These are phyloP conservation scores for Salvelinus sp. DNA, from an alignment of 2,113 vertebrate genomes.

Conservation along the genomic window DNA sequence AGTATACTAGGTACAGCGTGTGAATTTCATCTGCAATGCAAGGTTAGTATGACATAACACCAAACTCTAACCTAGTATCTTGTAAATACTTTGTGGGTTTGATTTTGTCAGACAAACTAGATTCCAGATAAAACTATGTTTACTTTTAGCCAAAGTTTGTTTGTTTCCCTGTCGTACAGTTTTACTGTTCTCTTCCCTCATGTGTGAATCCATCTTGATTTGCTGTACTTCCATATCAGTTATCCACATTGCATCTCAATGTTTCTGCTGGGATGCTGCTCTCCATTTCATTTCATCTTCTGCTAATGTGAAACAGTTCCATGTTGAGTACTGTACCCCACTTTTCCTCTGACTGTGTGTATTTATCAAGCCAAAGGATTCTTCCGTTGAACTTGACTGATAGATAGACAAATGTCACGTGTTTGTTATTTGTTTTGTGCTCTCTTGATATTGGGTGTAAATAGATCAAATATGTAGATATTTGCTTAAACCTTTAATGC, in stretches of 20 bases:
- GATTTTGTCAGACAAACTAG: too few relatives aligned
- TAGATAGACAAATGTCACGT: not conserved
- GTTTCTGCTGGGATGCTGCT: too few relatives aligned
- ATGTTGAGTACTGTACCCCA: constrained; percentile 32
- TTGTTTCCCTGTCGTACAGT: too few relatives aligned
- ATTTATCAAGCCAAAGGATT: not conserved
- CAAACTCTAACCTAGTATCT: too few relatives aligned
- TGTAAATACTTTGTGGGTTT: too few relatives aligned
- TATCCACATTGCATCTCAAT: too few relatives aligned
- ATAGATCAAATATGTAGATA: constrained; percentile 14
- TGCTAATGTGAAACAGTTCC: not conserved
- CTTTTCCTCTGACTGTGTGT: not conserved
- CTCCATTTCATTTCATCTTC: not conserved
- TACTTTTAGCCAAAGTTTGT: too few relatives aligned
- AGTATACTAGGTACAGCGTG: too few relatives aligned
- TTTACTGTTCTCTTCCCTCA: not conserved
- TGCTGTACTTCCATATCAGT: not conserved
- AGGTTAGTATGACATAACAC: too few relatives aligned
- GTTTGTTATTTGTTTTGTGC: not conserved
- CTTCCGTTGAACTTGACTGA: constrained; percentile 6
- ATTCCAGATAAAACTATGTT: too few relatives aligned
- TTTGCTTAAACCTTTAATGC: not conserved
- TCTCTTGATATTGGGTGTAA: constrained; percentile 21
- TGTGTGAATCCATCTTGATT: not conserved
- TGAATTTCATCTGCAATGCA: too few relatives aligned